phyloP scores from a whole-genome alignment of 2,888 invertebrate species.

The Helicoverpa assulta region DNA sequence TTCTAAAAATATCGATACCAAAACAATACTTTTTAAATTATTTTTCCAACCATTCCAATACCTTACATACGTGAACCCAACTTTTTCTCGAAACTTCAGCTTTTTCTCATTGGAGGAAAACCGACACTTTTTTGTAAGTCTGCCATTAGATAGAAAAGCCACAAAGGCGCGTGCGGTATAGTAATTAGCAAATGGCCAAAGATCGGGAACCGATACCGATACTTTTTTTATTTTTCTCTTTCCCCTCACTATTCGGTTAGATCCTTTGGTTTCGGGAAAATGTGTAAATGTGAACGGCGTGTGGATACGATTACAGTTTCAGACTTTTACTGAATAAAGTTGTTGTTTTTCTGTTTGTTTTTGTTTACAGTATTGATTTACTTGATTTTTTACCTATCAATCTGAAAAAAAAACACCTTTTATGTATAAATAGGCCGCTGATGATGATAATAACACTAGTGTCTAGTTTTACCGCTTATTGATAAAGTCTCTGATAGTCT shows the following conservation, averaged over 20 bases:
- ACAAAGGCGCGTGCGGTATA: conserved; percentile 74
- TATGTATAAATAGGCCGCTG: too few relatives aligned
- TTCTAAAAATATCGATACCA: not conserved
- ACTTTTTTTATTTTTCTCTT: conserved; percentile 58
- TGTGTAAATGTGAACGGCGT: conserved; percentile 49
- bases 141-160: conserved; percentile 60
- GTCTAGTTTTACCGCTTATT: too few relatives aligned
- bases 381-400: too few relatives aligned
- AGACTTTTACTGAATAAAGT: conserved; percentile 28
- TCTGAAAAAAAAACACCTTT: too few relatives aligned
- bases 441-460: too few relatives aligned
- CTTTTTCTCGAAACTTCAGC: conserved; percentile 24
- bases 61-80: not conserved
- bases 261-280: conserved; percentile 62
- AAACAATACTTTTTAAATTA: too few relatives aligned
- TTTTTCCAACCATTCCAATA: not conserved
- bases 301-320: conserved; percentile 42
- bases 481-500: too few relatives aligned
- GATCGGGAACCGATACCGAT: conserved; percentile 70
- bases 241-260: conserved; percentile 64
- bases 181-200: conserved; percentile 88
- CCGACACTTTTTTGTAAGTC: conserved; percentile 53
- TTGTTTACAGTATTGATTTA: not conserved
- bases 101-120: conserved; percentile 42
- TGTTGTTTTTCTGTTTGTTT: conserved; percentile 10